Conservation (phyloP, 1,140 invertebrate species). For the Theocolax elegans region DNA sequence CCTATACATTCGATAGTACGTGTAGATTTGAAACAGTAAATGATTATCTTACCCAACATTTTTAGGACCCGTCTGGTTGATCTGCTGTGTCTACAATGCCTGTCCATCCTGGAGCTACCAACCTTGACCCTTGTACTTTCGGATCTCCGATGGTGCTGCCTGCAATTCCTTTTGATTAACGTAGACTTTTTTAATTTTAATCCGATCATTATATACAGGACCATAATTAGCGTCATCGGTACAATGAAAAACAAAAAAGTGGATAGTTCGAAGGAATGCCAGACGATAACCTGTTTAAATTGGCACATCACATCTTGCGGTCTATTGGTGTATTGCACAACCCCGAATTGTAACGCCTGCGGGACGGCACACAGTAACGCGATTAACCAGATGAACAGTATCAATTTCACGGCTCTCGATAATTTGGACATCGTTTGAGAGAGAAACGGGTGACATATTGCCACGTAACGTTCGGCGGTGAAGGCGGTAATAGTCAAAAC, state of each 20-base stretch:
- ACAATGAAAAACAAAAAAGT: constrained; percentile 87
- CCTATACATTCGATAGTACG: too few relatives aligned
- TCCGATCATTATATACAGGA: constrained; percentile 85
- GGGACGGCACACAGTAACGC: constrained; percentile 82
- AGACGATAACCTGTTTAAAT: constrained; percentile 72
- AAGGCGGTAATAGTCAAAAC: constrained; percentile 94
- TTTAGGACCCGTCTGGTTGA: constrained; percentile 73
- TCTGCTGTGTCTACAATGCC: constrained; percentile 54
- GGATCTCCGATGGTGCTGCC: constrained; percentile 41
- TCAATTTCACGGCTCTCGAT: constrained; percentile 76
- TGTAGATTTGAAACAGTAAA: too few relatives aligned
- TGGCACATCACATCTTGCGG: constrained; percentile 69
- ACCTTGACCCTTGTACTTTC: constrained; percentile 43
- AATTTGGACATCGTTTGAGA: constrained; percentile 88
- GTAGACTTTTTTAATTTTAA: constrained; percentile 76
- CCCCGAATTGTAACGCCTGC: constrained; percentile 79
- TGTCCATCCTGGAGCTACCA: constrained; percentile 30
- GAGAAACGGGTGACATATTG: constrained; percentile 92
- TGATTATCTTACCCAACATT: constrained; percentile 73
- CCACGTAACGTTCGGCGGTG: constrained; percentile 91
- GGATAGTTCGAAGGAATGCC: constrained; percentile 85
- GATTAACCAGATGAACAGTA: constrained; percentile 77
- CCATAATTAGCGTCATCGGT: constrained; percentile 87
- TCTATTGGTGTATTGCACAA: constrained; percentile 66
- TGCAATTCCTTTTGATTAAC: constrained; percentile 65